Evolutionary conservation across 64 coral and sea anemone species (phyloP), one percentile per base, ranked within the genome.

Genomic region (Actinia equina): DNA sequence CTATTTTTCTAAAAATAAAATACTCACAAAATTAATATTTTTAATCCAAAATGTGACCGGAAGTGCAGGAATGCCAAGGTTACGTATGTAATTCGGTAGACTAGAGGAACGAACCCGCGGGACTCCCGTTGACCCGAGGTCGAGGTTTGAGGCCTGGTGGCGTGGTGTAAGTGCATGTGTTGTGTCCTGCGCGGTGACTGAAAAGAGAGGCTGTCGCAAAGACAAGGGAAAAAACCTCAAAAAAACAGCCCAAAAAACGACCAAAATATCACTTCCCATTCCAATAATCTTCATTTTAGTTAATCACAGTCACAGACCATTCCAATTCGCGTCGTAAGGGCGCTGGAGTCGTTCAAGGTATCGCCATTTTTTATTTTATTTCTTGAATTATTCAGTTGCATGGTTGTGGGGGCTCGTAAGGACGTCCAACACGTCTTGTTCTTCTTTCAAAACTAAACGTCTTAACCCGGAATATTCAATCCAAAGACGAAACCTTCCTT

Each of bases 331-430:
- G 57, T 22, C 55, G 62, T 84, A 71, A 89, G 64, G 88, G 22
- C 86, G 79, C 58, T 93, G 79, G 86, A 96, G 76, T 90, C 86
- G 77, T 70, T 62, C 78, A 96, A 96, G 94, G 94, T 96, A 90
- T 74, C 89, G 59, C 56, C 67, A 87, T 83, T 96, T 96, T 93
- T 84, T 83, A 96, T 90, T 96, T 96, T 96, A 96, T 96, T 92
- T 87, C 91, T 96, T 96, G 91, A 96, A 96, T 96, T 90, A 96
- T 96, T 96, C 88, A 96, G 94, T 96, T 90, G 91, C 90, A 93
- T 90, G 91, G 94, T 93, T 87, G 92, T 96, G 77, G 91, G 91
- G 88, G 94, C 90, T 93, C 88, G 92, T 96, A 90, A 90, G 30
- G 87, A 49, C 46, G 52, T 96, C 84, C 89, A 87, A 86, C 86